Conservation (phyloP, 2,888 invertebrate species). For the Branchinecta sandiegonensis region DNA sequence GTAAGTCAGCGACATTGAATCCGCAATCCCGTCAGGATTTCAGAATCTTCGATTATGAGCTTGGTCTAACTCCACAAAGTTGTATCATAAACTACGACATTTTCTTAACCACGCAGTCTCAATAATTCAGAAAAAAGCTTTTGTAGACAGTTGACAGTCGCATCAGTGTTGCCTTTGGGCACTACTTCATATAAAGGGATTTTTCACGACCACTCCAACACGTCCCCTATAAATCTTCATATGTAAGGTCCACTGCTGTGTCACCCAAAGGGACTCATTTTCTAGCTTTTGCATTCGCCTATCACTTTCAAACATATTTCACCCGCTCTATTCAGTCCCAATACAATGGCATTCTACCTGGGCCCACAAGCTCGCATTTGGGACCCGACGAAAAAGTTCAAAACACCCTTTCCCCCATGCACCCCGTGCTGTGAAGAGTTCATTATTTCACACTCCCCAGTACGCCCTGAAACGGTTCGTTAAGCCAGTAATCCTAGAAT, state of each 20-base stretch:
- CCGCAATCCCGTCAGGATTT: too few relatives aligned
- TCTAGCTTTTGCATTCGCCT: constrained; percentile 14
- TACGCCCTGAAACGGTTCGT: constrained; percentile 16
- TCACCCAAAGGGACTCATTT: neutral
- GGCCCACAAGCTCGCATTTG: neutral
- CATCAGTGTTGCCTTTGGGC: too few relatives aligned
- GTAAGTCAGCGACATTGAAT: too few relatives aligned
- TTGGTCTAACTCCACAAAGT: too few relatives aligned
- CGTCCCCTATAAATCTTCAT: neutral
- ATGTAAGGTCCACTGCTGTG: neutral
- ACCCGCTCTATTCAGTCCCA: neutral
- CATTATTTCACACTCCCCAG: constrained; percentile 15
- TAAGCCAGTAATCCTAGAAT: neutral
- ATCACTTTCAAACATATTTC: constrained; percentile 14
- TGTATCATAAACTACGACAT: too few relatives aligned
- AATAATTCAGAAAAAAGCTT: too few relatives aligned
- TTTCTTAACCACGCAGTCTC: too few relatives aligned
- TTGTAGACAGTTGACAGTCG: too few relatives aligned
- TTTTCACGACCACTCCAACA: constrained; percentile 5
- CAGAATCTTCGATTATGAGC: too few relatives aligned
- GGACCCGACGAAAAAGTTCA: neutral
- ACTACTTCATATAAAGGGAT: neutral
- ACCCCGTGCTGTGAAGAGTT: neutral
- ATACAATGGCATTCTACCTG: constrained; percentile 10
- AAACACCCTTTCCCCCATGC: constrained; percentile 2